Evolutionary conservation across 2,797 vertebrate species (phyloP).

Genomic region (Spheniscus humboldti): DNA sequence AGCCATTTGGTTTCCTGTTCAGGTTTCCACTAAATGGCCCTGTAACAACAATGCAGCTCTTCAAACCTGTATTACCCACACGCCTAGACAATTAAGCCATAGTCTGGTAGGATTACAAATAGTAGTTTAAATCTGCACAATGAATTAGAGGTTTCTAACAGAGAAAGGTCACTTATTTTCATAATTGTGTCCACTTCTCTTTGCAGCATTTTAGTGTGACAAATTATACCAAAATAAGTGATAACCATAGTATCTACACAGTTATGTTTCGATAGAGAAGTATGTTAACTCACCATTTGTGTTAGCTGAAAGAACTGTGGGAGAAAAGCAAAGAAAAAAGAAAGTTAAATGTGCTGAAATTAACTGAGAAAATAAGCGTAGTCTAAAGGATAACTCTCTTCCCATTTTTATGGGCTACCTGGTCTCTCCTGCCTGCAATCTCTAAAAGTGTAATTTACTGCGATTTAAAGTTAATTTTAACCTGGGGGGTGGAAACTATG

Average conservation of each 20-base stretch:
- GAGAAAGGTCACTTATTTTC: not conserved
- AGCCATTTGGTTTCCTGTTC: not conserved
- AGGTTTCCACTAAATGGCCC: not conserved
- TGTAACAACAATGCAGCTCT: not conserved
- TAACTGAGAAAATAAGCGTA: not conserved
- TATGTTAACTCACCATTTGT: constrained; percentile 84
- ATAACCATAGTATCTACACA: not conserved
- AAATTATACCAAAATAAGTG: not conserved
- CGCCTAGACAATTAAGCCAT: not conserved
- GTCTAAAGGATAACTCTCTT: not conserved
- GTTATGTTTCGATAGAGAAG: not conserved
- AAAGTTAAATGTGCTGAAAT: not conserved
- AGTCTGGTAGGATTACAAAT: not conserved
- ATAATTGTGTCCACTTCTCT: not conserved
- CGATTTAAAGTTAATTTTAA: not conserved
- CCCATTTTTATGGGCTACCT: not conserved
- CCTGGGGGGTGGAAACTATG: not conserved
- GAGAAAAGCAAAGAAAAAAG: constrained; percentile 22
- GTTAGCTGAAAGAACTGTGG: constrained; percentile 86
- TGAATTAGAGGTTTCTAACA: not conserved
- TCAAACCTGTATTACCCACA: not conserved
- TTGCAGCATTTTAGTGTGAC: not conserved
- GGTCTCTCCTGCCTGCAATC: not conserved
- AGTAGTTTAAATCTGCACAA: not conserved
- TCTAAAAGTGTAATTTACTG: not conserved